These are phyloP conservation scores for Cyanoramphus novaezelandiae DNA, from an alignment of 2,113 vertebrate species.

Conservation along the genomic window DNA sequence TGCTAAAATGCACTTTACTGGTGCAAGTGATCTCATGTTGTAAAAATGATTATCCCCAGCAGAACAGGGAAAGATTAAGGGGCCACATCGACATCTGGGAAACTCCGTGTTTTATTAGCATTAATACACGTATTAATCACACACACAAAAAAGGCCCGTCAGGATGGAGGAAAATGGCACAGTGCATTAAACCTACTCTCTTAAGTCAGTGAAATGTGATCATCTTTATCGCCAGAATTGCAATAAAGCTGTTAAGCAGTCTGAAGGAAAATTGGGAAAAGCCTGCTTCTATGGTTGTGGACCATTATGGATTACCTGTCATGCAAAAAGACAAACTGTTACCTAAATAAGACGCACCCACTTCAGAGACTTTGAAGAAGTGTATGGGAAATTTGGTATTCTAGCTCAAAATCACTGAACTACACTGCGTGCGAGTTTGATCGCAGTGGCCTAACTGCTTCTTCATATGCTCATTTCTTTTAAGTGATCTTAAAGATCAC, in stretches of 20 bases:
- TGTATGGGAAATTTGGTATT: neutral
- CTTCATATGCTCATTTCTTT: neutral
- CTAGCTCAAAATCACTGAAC: neutral
- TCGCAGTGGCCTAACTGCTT: neutral
- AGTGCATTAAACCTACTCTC: neutral
- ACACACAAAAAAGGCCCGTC: neutral
- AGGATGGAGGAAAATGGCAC: neutral
- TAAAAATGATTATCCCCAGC: slow-evolving; percentile 69
- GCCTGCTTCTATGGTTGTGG: neutral
- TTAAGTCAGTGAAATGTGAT: neutral
- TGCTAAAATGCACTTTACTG: slow-evolving; percentile 59
- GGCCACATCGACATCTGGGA: neutral
- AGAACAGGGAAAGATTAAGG: slow-evolving; percentile 62
- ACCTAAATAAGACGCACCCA: neutral
- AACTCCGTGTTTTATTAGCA: neutral
- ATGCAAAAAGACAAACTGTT: neutral
- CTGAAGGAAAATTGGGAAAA: neutral
- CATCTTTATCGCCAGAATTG: neutral
- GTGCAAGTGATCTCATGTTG: slow-evolving; percentile 60
- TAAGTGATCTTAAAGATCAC: too few species aligned
- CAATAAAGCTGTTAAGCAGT: neutral
- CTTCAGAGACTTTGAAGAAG: neutral
- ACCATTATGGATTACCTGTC: slow-evolving; percentile 7
- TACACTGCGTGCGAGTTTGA: neutral
- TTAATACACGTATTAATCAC: slow-evolving; percentile 11